Base-by-base conservation (phyloP, 2,113 vertebrate species). In the Ivindomyrus marchei region DNA sequence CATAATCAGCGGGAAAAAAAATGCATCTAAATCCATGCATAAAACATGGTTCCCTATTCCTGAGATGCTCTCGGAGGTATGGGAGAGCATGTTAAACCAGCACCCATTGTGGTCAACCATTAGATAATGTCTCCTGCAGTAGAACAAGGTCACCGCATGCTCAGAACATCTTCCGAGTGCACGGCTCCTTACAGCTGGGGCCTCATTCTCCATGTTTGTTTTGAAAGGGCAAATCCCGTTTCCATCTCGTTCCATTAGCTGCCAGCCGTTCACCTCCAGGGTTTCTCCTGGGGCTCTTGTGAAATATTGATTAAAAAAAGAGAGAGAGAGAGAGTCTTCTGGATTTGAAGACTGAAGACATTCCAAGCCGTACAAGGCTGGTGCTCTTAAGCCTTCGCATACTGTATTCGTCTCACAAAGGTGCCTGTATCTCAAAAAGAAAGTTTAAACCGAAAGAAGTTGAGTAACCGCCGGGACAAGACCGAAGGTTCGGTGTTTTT, bases 191-290 rank as follows among this genome's bases (percentile, higher is more conserved):
- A 90, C 94, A 94, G 88, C 66, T 90, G 4, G 88, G 90, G 92
- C 88, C 74, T 90, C 91, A 89, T 95, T 94, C 92, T 93, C 92
- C 90, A 88, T 97, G 97, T 97, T 98, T 98, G 97, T 98, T 98
- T 98, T 97, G 97, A 97, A 97, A 97, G 97, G 97, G 97, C 95
- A 96, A 97, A 97, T 97, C 97, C 97, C 93, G 93, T 97, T 97
- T 96, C 97, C 98, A 97, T 98, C 97, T 97, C 95, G 94, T 95
- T 97, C 98, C 98, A 98, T 99, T 99, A 98, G 97, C 96, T 96
- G 97, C 96, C 97, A 97, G 97, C 96, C 95, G 94, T 96, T 97
- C 98, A 97, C 97, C 98, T 98, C 97, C 96, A 95, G 97, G 94
- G 93, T 94, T 97, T 97, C 98, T 98, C 98, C 97, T 88, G 95